phyloP scores from a whole-genome alignment of 1,140 invertebrate species.

The Polypedilum pembai region DNA sequence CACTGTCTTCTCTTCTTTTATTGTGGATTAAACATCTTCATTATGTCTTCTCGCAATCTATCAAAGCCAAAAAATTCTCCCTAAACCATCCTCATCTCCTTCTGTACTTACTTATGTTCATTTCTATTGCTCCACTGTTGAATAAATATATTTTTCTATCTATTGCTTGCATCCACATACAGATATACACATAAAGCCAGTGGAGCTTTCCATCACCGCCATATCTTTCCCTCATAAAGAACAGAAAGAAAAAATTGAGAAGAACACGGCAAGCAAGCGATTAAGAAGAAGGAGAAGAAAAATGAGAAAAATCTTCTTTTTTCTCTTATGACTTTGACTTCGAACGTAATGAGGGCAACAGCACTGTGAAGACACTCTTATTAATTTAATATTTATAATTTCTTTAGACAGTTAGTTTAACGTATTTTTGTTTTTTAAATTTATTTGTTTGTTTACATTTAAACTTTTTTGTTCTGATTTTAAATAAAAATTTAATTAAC shows the following conservation, averaged over 20 bases:
- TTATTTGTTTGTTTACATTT: background rate
- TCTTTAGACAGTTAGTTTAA: too few species aligned
- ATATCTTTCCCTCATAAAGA: too few species aligned
- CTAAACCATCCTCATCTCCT: background rate
- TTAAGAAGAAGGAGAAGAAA: too few species aligned
- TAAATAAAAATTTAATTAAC: too few species aligned
- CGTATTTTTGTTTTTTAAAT: background rate
- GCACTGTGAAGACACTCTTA: background rate
- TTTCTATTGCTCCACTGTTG: background rate
- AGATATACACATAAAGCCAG: background rate
- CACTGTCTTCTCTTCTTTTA: background rate
- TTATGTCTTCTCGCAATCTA: slow-evolving; percentile 25
- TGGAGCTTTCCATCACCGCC: background rate
- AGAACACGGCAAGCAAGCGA: too few species aligned
- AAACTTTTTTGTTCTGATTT: background rate
- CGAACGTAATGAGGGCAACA: background rate
- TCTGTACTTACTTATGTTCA: background rate
- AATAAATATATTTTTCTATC: background rate
- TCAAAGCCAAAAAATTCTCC: slow-evolving; percentile 16
- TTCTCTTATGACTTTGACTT: too few species aligned
- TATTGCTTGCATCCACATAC: too few species aligned
- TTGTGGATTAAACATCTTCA: slow-evolving; percentile 9
- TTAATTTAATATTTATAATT: too few species aligned
- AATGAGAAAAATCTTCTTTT: too few species aligned
- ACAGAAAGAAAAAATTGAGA: too few species aligned